These are phyloP conservation scores for Ursus arctos DNA, from an alignment of 2,113 vertebrate genomes.

Conservation along the genomic window DNA sequence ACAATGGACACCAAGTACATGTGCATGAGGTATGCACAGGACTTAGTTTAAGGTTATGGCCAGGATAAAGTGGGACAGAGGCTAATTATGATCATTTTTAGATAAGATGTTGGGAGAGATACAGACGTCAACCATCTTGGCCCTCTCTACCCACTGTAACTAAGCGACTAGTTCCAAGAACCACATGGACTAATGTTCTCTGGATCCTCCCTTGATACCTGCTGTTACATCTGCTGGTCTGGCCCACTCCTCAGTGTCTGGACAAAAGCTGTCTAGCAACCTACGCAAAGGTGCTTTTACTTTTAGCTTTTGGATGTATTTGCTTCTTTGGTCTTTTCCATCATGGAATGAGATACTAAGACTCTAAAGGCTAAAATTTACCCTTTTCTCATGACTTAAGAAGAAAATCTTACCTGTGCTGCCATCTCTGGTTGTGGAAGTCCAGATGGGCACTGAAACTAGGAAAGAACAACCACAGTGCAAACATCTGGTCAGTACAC, in stretches of 20 bases:
- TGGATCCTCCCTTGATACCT: neutral
- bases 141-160: neutral
- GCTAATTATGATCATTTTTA: neutral
- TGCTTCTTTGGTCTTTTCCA: neutral
- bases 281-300: neutral
- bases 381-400: neutral
- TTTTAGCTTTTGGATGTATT: neutral
- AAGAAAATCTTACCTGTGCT: constrained; percentile 63
- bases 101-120: neutral
- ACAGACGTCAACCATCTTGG: neutral
- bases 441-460: neutral
- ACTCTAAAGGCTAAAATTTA: neutral
- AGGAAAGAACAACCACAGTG: constrained; percentile 16
- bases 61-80: neutral
- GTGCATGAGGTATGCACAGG: neutral
- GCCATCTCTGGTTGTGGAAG: constrained; percentile 9
- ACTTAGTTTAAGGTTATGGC: neutral
- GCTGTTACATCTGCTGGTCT: neutral
- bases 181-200: neutral
- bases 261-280: neutral
- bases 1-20: neutral
- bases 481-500: neutral
- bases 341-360: neutral
- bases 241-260: neutral
- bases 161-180: neutral